phyloP scores from a whole-genome alignment of 2,113 vertebrate genomes.

The Xiphophorus hellerii region DNA sequence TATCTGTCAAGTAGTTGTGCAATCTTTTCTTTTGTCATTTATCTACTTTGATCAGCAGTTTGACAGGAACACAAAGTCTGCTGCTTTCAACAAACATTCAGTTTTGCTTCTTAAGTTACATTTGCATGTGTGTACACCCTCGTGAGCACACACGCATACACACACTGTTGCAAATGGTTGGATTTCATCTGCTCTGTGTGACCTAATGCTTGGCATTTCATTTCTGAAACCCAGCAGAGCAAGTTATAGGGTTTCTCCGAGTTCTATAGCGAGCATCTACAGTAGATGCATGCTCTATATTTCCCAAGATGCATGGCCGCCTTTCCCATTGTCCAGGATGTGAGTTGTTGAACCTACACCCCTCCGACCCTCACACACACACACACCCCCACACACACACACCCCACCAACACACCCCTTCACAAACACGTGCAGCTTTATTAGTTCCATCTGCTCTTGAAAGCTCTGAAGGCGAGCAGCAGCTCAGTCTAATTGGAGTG shows the following conservation, averaged over 20 bases:
- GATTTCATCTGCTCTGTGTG: slow-evolving; percentile 65
- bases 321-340: slow-evolving; percentile 49
- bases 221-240: slow-evolving; percentile 60
- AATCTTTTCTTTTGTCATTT: background rate
- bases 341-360: slow-evolving; percentile 20
- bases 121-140: background rate
- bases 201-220: slow-evolving; percentile 53
- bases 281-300: slow-evolving; percentile 43
- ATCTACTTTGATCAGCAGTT: background rate
- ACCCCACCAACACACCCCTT: slow-evolving; percentile 11
- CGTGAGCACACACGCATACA: slow-evolving; percentile 14
- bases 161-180: slow-evolving; percentile 35
- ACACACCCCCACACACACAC: background rate
- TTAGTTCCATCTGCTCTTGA: slow-evolving; percentile 72
- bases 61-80: background rate
- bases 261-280: slow-evolving; percentile 38
- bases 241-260: slow-evolving; percentile 75
- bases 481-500: slow-evolving; percentile 66
- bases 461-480: slow-evolving; percentile 62
- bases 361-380: background rate
- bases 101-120: background rate
- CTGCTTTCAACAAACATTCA: background rate
- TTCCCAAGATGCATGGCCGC: slow-evolving; percentile 42
- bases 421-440: slow-evolving; percentile 37
- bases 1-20: background rate